Evolutionary conservation across 2,113 vertebrate species (phyloP).

Genomic region (Caloenas nicobarica): DNA sequence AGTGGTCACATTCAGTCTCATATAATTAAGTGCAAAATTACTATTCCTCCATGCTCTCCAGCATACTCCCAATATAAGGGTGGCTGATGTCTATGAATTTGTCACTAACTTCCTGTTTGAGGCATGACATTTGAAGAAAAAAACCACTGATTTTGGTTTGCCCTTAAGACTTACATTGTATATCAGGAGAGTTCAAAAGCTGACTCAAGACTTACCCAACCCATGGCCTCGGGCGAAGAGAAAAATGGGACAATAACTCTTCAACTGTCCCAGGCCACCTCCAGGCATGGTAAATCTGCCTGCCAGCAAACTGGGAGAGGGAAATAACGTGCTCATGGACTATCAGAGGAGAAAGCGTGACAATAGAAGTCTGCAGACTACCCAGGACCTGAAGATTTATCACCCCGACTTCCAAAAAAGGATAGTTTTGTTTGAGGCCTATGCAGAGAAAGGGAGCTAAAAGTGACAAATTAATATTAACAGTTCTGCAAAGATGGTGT

Average conservation of each 20-base stretch:
- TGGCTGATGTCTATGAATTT: background rate
- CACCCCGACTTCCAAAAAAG: background rate
- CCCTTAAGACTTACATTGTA: background rate
- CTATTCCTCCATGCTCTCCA: background rate
- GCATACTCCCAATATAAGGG: background rate
- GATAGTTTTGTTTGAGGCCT: background rate
- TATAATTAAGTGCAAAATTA: background rate
- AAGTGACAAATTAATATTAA: background rate
- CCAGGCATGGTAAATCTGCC: fast-evolving
- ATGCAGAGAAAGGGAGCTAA: background rate
- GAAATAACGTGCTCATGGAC: fast-evolving
- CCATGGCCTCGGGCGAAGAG: background rate
- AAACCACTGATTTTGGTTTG: background rate
- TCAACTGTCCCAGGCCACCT: background rate
- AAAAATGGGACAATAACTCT: background rate
- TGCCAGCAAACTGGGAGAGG: background rate
- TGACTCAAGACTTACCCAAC: background rate
- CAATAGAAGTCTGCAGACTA: background rate
- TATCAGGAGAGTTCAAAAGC: background rate
- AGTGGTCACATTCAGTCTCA: background rate
- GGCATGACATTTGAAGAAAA: background rate
- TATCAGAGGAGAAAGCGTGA: background rate
- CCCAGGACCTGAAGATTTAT: background rate
- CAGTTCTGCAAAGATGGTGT: background rate
- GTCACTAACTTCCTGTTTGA: background rate